Base-by-base conservation (phyloP, 2,888 invertebrate genomes). In the Copidosoma aretas region DNA sequence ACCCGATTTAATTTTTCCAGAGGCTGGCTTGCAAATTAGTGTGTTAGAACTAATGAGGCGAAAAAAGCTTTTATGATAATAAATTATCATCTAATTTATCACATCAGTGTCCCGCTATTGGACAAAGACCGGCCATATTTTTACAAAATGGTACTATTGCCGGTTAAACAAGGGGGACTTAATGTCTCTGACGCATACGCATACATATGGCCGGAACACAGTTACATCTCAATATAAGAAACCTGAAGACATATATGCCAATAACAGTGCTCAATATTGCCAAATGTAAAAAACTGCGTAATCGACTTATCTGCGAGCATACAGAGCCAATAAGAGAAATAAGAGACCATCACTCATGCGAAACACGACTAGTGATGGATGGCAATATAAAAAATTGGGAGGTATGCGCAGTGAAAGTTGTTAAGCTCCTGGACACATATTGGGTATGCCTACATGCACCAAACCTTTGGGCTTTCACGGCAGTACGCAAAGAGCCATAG, bases 301-400 rank as follows among this genome's bases (percentile, higher is more conserved):
- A 32, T 2, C n/a, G n/a, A 4, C 10, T 12, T 1, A 57, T 57
- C 1, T 57, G 56, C 10, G 15, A 1, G 2, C 32, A 56, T n/a
- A 56, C 56, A 1, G 54, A 56, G 19, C 56, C 56, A 5, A 10
- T 32, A 10, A 25, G 39, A n/a, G 39, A 56, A 56, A 56, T 56
- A 17, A 39, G 19, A 32, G 1, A 39, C 5, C 15, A 54, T 25
- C 17, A 25, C 17, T 17, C 32, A 10, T 56, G 57, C 12, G 57
- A 57, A 19, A 15, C 32, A 12, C 10, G 39, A 14, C 39, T 57
- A n/a, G 19, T 39, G 1, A 39, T 39, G 0, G 5, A 39, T 1
- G 12, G 14, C 2, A 57, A 57, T 1, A 39, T 14, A 1, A 12
- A 2, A 10, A 39, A 57, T 12, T 10, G 17, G 17, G 10, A n/a